Conservation (phyloP, 92 coral and sea anemone species). For the Zoanthus gigantus region DNA sequence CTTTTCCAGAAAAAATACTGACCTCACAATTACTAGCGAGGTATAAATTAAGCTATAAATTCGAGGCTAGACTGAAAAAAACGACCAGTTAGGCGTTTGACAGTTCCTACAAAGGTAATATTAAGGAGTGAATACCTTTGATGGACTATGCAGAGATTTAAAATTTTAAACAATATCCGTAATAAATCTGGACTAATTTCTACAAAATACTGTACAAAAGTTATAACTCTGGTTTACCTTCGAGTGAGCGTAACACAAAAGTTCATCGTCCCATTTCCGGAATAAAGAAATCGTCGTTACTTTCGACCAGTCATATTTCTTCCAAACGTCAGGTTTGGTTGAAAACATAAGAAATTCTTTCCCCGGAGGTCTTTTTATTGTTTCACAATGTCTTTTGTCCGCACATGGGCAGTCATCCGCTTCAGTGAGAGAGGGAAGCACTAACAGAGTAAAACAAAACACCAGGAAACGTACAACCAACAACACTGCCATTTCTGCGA, state of each 20-base stretch:
- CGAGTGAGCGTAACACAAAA: constrained; percentile 91
- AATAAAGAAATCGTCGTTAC: constrained; percentile 93
- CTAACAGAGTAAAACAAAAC: background rate
- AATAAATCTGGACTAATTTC: background rate
- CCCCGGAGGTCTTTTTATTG: constrained; percentile 81
- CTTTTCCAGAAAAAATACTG: background rate
- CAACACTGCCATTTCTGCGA: constrained; percentile 4
- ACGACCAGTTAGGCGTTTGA: no score
- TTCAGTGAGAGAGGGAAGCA: constrained; percentile 13
- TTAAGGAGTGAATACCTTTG: no score
- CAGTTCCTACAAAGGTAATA: no score
- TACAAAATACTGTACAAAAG: background rate
- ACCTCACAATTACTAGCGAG: background rate
- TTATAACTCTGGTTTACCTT: constrained; percentile 59
- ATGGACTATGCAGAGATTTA: background rate
- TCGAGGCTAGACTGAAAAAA: no score
- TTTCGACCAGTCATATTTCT: constrained; percentile 84
- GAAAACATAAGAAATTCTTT: constrained; percentile 92
- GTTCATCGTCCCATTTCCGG: constrained; percentile 94
- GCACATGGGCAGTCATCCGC: constrained; percentile 84
- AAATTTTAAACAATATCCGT: background rate
- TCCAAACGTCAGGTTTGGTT: constrained; percentile 86
- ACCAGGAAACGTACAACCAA: background rate
- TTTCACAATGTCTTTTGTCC: constrained; percentile 78
- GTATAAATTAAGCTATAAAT: no score